Percentiles rank a stretch among this genome's conserved stretches.
These are phyloP conservation scores for Coecobrya sp. DNA, from an alignment of 2,888 invertebrate species.

Conservation along the genomic window DNA sequence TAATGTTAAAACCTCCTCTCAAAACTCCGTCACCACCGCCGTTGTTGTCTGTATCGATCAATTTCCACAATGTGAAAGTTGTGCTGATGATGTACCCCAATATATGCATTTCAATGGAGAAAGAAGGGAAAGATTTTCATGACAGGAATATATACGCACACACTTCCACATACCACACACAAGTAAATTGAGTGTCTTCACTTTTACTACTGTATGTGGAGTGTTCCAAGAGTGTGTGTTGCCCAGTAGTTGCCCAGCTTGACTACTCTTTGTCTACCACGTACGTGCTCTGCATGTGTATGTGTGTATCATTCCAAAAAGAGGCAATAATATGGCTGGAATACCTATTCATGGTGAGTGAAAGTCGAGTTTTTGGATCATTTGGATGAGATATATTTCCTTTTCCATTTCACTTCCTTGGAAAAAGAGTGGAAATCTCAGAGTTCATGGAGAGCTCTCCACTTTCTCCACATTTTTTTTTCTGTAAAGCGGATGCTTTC, in stretches of 20 bases:
- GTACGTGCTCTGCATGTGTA: background rate
- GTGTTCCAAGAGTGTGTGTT: background rate
- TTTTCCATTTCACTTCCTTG: conserved; percentile 12
- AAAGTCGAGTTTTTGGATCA: conserved; percentile 13
- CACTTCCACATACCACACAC: no score
- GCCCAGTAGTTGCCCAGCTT: background rate
- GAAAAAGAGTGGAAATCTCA: conserved; percentile 10
- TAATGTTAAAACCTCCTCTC: background rate
- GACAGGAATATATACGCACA: background rate
- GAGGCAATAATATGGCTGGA: background rate
- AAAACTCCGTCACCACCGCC: conserved; percentile 37
- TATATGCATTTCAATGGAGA: conserved; percentile 36
- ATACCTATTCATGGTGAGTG: background rate
- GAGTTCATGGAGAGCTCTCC: background rate
- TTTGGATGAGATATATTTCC: background rate
- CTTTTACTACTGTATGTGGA: background rate
- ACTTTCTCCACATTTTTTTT: background rate
- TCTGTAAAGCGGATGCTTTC: background rate
- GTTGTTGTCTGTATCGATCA: conserved; percentile 74
- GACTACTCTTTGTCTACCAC: conserved; percentile 32
- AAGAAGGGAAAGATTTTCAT: conserved; percentile 40
- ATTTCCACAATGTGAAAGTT: conserved; percentile 49
- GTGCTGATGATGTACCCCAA: conserved; percentile 14
- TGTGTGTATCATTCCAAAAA: background rate
- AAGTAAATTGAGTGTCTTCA: background rate